Evolutionary conservation across 2,797 vertebrate species (phyloP), one percentile per base, ranked within the genome.

Genomic region (Cichlasoma orientale): DNA sequence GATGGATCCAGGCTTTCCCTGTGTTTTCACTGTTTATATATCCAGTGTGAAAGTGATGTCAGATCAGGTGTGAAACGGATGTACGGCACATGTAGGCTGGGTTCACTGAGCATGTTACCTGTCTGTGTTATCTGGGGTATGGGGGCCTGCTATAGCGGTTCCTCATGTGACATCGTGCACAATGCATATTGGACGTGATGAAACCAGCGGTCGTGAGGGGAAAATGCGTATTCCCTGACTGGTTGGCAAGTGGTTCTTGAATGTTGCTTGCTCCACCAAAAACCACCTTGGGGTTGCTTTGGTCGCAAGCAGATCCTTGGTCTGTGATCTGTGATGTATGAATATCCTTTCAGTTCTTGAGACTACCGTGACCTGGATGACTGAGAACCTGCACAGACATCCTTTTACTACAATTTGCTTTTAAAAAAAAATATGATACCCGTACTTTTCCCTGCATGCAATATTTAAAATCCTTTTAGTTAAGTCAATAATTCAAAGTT

Each of bases 401-500:
- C 31, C 31, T 33, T 33, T 33, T 33, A 33, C 31, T 33, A 33
- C 31, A 33, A 27, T 44, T 66, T 44, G 0, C 38, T 66, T 44
- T 11, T 36, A 2, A 4, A 19, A 47, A 44, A 61, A 25, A 5
- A 19, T 7, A 41, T 27, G 9, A 50, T 19, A 66, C 41, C 19
- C 25, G 14, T 47, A 18, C 14, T 27, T 66, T 44, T 47, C 3
- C 21, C 23, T 27, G 23, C 11, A 50, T 0, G 18, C 0, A 0
- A n/a, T 66, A 19, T 54, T 66, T 29, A 29, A 66, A 19, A 47
- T 66, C 23, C 41, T 29, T 38, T 47, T 50, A 12, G 41, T 29
- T 66, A 66, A 19, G 16, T 50, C 23, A 66, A 66, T 29, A 68
- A 47, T 50, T 68, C 44, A 68, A 68, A 68, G 11, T n/a, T 68